phyloP scores from a whole-genome alignment of 2,888 invertebrate species.

The Bombylius discolor region DNA sequence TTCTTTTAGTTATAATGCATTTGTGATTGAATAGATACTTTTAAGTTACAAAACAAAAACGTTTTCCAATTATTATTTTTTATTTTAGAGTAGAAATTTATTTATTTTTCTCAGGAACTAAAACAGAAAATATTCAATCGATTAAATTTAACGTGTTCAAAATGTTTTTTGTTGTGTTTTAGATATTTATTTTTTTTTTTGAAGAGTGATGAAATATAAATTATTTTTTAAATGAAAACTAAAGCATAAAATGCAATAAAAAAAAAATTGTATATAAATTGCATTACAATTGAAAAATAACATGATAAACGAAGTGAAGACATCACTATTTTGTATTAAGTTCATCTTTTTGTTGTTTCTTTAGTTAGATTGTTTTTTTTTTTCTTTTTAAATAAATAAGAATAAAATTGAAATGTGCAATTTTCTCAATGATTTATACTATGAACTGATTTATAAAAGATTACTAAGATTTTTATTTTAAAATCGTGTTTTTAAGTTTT shows the following conservation, averaged over 20 bases:
- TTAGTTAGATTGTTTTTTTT: not conserved
- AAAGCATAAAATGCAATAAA: too few relatives aligned
- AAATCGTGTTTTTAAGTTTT: not conserved
- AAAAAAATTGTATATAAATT: too few relatives aligned
- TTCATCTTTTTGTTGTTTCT: not conserved
- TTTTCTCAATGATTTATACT: constrained; percentile 7
- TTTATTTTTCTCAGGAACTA: not conserved
- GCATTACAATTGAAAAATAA: too few relatives aligned
- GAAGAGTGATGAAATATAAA: not conserved
- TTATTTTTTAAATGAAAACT: not conserved
- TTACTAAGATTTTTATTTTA: not conserved
- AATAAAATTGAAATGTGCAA: constrained; percentile 5
- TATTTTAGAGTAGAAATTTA: too few relatives aligned
- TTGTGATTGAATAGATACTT: too few relatives aligned
- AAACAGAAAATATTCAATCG: too few relatives aligned
- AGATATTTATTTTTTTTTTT: not conserved
- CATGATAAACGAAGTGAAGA: constrained; percentile 3
- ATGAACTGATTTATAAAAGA: constrained; percentile 3
- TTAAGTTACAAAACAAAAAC: too few relatives aligned
- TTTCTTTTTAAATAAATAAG: too few relatives aligned
- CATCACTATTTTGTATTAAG: not conserved
- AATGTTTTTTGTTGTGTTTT: not conserved
- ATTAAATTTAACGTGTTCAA: too few relatives aligned
- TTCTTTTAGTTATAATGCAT: too few relatives aligned
- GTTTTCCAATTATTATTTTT: too few relatives aligned